Percentiles rank a stretch among this genome's conserved stretches.
Evolutionary conservation across 2,113 vertebrate species (phyloP).

Genomic region (Zosterops pallidus): DNA sequence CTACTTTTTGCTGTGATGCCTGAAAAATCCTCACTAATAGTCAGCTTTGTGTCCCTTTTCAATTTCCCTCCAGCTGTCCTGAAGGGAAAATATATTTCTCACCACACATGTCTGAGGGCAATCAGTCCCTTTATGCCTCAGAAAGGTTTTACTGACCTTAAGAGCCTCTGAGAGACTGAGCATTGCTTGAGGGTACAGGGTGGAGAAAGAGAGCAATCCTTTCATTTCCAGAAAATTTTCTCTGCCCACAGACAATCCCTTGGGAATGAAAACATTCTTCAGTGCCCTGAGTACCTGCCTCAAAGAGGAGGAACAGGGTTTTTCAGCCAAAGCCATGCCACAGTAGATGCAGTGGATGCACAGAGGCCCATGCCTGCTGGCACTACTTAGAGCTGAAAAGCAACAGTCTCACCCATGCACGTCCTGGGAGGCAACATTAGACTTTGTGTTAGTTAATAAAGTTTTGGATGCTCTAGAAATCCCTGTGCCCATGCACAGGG

Average conservation of each 20-base stretch:
- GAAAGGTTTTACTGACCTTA: slow-evolving; percentile 61
- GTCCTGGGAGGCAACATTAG: neutral
- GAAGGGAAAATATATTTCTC: neutral
- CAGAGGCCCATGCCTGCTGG: accelerated
- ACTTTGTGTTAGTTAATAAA: neutral
- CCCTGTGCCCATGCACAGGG: neutral
- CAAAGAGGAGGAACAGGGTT: neutral
- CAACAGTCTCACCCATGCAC: neutral
- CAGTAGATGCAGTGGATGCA: neutral
- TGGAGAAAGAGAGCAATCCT: slow-evolving; percentile 4
- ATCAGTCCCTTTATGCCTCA: neutral
- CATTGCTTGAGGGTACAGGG: neutral
- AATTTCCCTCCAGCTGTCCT: neutral
- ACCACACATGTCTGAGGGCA: neutral
- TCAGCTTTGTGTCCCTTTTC: neutral
- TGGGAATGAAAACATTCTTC: slow-evolving; percentile 45
- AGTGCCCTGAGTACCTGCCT: slow-evolving; percentile 24
- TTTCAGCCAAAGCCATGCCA: neutral
- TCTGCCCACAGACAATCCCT: neutral
- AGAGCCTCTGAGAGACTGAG: neutral
- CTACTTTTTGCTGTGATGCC: neutral
- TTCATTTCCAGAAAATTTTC: neutral
- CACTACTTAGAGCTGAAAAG: neutral
- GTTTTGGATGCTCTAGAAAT: neutral
- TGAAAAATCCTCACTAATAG: neutral